Base-by-base conservation (phyloP, 2,797 vertebrate species). In the Myioborus miniatus region DNA sequence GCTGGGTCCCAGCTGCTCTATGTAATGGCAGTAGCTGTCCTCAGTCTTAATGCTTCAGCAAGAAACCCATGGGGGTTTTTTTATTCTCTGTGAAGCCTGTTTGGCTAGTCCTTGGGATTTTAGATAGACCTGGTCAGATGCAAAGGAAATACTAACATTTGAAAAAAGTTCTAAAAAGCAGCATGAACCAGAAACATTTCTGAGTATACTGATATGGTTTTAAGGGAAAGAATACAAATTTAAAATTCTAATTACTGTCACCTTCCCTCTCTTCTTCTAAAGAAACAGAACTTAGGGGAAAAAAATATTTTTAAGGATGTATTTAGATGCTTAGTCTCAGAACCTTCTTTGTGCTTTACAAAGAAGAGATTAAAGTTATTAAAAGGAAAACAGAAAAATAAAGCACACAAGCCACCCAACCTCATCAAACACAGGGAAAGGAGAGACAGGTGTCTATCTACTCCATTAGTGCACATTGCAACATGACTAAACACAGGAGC, bases 401-500 rank as follows among this genome's bases (percentile, higher is more conserved):
- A 59, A 88, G 3, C 22, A 80, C 20, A 24, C 15, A 46, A 46
- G 9, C 5, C 13, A 23, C 7, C 3, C 32, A 32, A 13, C 15
- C 12, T 30, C 60, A 80, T 93, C 83, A 89, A 83, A 90, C 41
- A 63, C 10, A 5, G 18, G 19, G n/a, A 56, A 88, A 85, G 78
- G 20, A 29, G 50, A 93, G 80, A 59, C 83, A 91, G 60, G 58
- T 90, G 37, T 74, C 59, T 76, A 21, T 72, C 78, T 91, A 24
- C 44, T 59, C 39, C 85, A 83, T 94, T 89, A 90, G 78, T 50
- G 44, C 18, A 70, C 44, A 80, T 72, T 81, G 37, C 58, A 86
- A 79, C 77, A 86, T 77, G 46, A 91, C 52, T 86, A 85, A 95
- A 83, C 53, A 84, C 75, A 64, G 56, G 83, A 93, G 52, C 6